Evolutionary conservation across 2,113 vertebrate species (phyloP), one percentile per base, ranked within the genome.

Genomic region (Phodopus roborovskii): DNA sequence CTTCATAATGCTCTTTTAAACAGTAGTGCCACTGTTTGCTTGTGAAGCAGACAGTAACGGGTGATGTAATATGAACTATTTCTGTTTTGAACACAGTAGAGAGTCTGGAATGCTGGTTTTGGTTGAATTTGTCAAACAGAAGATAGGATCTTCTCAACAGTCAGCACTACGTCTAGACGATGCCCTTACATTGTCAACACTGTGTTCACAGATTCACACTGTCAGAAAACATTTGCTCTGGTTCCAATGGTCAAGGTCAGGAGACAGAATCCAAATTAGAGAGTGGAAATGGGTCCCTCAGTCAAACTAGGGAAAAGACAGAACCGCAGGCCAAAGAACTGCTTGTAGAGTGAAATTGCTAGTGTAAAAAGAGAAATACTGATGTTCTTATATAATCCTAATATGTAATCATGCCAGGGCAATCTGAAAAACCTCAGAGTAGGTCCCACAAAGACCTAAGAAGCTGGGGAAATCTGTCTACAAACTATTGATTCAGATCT

Each of bases 171-270:
- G 68, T 93, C 70, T 56, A 66, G 36, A 90, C 13, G 13, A 74
- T 73, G 64, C n/a, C 81, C 77, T 88, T 74, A 39, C n/a, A 48
- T 12, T 81, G 30, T 62, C 90, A 70, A 84, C 87, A 91, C 79
- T n/a, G 42, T 39, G 62, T 88, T 58, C 48, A 93, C 39, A 74
- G 90, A 94, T 88, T 93, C 70, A 95, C 88, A 90, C 36, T 62
- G 22, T 94, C 70, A 92, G 64, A 71, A 96, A 94, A 94, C 58
- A 90, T 95, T 71, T 95, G 75, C 75, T 71, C 60, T 45, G 77
- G 17, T 85, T 97, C 66, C 92, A 92, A 73, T 7, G 74, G 91
- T 96, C 95, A 96, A 96, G 90, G 90, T 90, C 91, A 95, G 88
- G 39, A 96, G 75, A 92, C 48, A 96, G 95, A 30, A 93, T 85